Conservation (phyloP, 2,888 invertebrate genomes). For the Lamellibrachia satsuma region DNA sequence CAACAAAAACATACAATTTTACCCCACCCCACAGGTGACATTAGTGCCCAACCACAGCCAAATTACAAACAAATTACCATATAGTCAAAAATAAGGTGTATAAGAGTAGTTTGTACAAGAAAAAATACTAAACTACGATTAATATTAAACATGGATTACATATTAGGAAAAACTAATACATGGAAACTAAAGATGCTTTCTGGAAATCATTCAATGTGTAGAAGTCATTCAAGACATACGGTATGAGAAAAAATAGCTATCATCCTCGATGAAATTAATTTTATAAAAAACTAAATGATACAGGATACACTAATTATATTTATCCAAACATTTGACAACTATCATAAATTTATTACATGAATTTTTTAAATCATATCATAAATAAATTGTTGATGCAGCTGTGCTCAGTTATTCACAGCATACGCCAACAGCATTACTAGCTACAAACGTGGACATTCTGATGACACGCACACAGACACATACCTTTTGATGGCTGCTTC, state of each 20-base stretch:
- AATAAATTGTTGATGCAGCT: not conserved
- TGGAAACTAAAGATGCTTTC: not conserved
- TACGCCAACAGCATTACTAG: not conserved
- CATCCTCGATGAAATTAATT: not conserved
- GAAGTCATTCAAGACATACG: not conserved
- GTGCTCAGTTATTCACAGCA: not conserved
- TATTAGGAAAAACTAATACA: not conserved
- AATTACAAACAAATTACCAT: no score
- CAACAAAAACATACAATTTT: no score
- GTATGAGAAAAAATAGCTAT: not conserved
- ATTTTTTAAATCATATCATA: not conserved
- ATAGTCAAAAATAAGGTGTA: no score
- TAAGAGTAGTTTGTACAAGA: no score
- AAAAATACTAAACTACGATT: not conserved
- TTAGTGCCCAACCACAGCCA: no score
- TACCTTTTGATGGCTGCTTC: conserved; percentile 65
- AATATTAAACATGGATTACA: not conserved
- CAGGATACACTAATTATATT: not conserved
- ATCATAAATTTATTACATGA: not conserved
- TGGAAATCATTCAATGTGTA: no score
- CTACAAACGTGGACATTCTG: not conserved
- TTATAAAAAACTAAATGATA: not conserved
- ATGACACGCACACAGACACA: conserved; percentile 25
- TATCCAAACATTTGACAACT: not conserved
- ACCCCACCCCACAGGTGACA: no score